Conservation (phyloP, 2,113 vertebrate species). For the Parotia lawesii region DNA sequence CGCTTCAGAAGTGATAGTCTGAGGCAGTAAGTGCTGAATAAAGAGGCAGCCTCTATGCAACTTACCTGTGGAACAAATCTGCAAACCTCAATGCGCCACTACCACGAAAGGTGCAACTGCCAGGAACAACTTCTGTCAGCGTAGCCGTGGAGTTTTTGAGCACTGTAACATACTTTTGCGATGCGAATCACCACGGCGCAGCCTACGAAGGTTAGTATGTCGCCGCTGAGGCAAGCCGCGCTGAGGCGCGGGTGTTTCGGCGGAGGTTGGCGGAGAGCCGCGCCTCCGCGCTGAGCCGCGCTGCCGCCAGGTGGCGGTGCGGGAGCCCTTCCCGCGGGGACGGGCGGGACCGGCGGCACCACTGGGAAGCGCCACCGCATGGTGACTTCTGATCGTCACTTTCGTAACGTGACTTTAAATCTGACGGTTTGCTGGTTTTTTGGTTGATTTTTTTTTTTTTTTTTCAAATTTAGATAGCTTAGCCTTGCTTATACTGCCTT, state of each 20-base stretch:
- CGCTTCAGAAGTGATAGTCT: neutral
- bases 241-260: accelerated
- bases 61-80: neutral
- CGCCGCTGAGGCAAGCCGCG: accelerated
- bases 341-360: neutral
- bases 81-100: neutral
- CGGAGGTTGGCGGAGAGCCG: accelerated
- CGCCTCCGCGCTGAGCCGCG: neutral
- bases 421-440: too few relatives aligned
- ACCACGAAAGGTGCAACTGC: neutral
- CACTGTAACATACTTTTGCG: neutral
- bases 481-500: neutral
- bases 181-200: accelerated
- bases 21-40: neutral
- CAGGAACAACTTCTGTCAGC: neutral
- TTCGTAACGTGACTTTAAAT: neutral
- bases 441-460: too few relatives aligned
- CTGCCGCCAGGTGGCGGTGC: neutral
- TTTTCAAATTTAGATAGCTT: neutral
- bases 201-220: accelerated
- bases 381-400: neutral
- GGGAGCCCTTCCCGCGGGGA: neutral
- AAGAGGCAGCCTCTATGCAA: neutral
- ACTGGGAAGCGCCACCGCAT: neutral
- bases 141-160: neutral